Conservation (phyloP, 2,113 vertebrate genomes). For the Sitta europaea region DNA sequence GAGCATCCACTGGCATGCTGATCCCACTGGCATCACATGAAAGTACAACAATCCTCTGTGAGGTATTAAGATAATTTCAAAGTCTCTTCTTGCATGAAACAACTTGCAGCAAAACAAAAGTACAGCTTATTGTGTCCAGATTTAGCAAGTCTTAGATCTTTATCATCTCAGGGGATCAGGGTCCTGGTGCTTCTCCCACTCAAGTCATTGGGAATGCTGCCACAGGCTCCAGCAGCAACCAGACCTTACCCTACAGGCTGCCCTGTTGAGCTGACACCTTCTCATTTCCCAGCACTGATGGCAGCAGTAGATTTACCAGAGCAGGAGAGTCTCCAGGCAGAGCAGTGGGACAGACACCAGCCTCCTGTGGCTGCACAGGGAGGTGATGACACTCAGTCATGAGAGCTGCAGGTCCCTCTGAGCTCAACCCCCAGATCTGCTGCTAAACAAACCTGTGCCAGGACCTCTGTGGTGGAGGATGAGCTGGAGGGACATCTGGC, state of each 20-base stretch:
- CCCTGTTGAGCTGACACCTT: background rate
- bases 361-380: background rate
- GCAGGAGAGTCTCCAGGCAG: background rate
- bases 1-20: background rate
- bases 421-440: background rate
- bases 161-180: background rate
- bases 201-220: background rate
- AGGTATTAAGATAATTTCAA: background rate
- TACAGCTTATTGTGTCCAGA: background rate
- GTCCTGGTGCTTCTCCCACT: background rate
- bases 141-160: background rate
- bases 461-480: background rate
- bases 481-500: background rate
- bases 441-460: background rate
- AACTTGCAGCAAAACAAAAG: background rate
- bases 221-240: background rate
- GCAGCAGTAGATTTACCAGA: background rate
- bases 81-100: background rate
- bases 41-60: background rate
- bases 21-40: background rate
- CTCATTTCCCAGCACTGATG: background rate
- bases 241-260: background rate
- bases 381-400: fast-evolving
- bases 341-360: background rate
- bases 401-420: fast-evolving